Base-by-base conservation (phyloP, 2,888 invertebrate genomes). In the Acrobasis suavella region DNA sequence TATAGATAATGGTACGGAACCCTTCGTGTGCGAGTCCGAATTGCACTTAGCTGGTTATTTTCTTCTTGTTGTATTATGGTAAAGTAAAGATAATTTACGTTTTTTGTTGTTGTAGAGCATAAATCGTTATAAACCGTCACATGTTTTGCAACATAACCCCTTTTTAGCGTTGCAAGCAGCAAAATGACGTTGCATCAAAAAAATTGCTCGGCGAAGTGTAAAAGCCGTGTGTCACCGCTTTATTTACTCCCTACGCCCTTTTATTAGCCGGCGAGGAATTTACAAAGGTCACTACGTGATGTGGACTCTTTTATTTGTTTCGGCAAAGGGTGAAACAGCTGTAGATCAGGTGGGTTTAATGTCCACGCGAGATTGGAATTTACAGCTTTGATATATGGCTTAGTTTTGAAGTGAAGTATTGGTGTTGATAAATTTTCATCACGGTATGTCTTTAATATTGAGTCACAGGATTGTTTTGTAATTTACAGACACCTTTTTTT, bases 251-350 rank as follows among this genome's bases (percentile, higher is more conserved):
- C 76, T 68, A 66, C 70, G 73, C 75, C 82, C 82, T 82, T 85
- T 85, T 84, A 85, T 86, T 83, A 82, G 79, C 78, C 74, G 77
- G 73, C 74, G 68, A 72, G 73, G 76, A 84, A 83, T 86, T 78
- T 70, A 80, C 76, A 83, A 85, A 86, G 86, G 87, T 86, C 83
- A 81, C 72, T 71, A 75, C 74, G 78, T 73, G 77, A 76, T 76
- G 72, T 72, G 65, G 62, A 76, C 76, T 56, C 56, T 76, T 77
- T 78, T 74, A 76, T 79, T 81, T 81, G 81, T 85, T 82, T 72
- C 65, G 62, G 72, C 65, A 69, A 69, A 71, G 67, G 69, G 67
- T 50, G 52, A 38, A 60, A 50, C 60, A 51, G 17, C 60, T 60
- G 51, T 3, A 54, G 9, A 59, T 50, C 60, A 51, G 60, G 60